Conservation (phyloP, 1,140 invertebrate genomes). For the Stegodyphus mimosarum region DNA sequence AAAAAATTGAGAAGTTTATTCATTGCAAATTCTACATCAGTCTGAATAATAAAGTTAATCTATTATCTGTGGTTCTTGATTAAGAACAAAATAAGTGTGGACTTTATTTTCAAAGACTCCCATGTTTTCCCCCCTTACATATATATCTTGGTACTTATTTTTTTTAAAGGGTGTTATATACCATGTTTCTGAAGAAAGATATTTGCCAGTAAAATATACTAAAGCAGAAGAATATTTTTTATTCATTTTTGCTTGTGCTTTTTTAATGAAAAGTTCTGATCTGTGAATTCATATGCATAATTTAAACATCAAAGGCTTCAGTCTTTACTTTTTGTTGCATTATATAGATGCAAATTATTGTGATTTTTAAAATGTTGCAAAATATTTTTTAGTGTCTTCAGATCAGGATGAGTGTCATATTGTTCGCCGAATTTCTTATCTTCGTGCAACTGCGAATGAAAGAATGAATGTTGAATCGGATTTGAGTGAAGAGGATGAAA, state of each 20-base stretch:
- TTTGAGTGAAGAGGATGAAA: conserved; percentile 56
- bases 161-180: too few relatives aligned
- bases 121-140: too few relatives aligned
- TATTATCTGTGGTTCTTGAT: too few relatives aligned
- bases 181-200: too few relatives aligned
- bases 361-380: background rate
- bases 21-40: too few relatives aligned
- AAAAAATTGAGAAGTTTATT: too few relatives aligned
- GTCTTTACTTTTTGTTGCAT: background rate
- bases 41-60: too few relatives aligned
- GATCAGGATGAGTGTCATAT: conserved; percentile 71
- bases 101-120: too few relatives aligned
- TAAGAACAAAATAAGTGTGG: too few relatives aligned
- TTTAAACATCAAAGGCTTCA: background rate
- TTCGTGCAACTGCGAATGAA: conserved; percentile 81
- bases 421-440: conserved; percentile 87
- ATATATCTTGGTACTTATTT: too few relatives aligned
- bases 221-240: too few relatives aligned
- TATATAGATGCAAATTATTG: background rate
- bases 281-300: background rate
- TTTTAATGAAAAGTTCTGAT: background rate
- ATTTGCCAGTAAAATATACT: too few relatives aligned
- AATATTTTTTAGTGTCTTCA: conserved; percentile 15
- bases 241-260: background rate
- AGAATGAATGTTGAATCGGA: conserved; percentile 66